Evolutionary conservation across 2,888 invertebrate species (phyloP), one percentile per base, ranked within the genome.

Genomic region (Agrilus biguttatus): DNA sequence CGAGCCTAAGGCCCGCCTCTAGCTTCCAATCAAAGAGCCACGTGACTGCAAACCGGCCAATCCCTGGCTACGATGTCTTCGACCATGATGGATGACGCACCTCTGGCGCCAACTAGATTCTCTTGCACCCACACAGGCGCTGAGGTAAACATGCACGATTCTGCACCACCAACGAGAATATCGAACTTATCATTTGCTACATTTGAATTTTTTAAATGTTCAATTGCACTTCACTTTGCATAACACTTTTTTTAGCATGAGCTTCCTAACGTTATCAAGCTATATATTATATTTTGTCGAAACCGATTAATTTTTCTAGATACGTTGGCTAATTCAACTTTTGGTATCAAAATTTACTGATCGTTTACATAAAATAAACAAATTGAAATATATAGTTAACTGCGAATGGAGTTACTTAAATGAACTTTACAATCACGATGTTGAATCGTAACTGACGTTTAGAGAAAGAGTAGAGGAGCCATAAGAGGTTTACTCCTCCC

Each of bases 1-100:
- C 49, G 42, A 49, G 47, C 47, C 49, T 46, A 59, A 64, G 65
- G 63, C 62, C 69, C 75, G 72, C 74, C 75, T 69, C 68, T 71
- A 63, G 63, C 62, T 63, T 65, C 67, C 72, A 71, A 74, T 75
- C 73, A 74, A 69, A 71, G 67, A 66, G 68, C 69, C 78, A 78
- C 77, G 78, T 78, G 78, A 73, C 66, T 61, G 48, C 47, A 51
- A 54, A 49, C 53, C 59, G 54, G 61, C 74, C 73, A 74, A 73
- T 72, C 54, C 59, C 46, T 47, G 40, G 45, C 55, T 53, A 58
- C 62, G 61, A 63, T 68, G 68, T 68, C 70, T 68, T 66, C 67
- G 64, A 70, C 73, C 74, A 75, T 74, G 74, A 75, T 75, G 73
- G 73, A 74, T 74, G 65, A 61, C 66, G 62, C 59, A 53, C 51